Conservation (phyloP, 2,113 vertebrate genomes). For the Microcebus tavaratra region DNA sequence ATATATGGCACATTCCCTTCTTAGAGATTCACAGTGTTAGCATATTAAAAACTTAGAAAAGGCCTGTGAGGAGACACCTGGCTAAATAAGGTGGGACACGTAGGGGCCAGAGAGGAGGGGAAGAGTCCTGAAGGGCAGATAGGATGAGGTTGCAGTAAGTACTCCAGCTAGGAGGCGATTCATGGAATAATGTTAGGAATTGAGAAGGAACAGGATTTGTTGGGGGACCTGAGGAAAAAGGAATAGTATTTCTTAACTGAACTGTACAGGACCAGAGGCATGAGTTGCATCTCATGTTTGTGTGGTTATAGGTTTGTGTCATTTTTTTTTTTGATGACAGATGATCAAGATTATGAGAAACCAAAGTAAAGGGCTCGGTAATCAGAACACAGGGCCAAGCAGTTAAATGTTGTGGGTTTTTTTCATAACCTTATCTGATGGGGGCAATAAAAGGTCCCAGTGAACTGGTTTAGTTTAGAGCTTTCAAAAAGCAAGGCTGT, state of each 20-base stretch:
- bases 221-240: neutral
- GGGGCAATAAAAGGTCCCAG: neutral
- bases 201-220: neutral
- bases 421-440: neutral
- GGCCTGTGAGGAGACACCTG: neutral
- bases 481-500: neutral
- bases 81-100: neutral
- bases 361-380: neutral
- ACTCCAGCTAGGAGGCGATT: neutral
- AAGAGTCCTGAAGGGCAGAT: neutral
- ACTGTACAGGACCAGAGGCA: neutral
- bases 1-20: neutral
- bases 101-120: neutral
- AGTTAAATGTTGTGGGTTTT: neutral
- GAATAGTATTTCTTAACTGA: neutral
- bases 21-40: neutral
- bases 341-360: neutral
- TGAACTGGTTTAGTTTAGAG: neutral
- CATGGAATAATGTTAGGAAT: neutral
- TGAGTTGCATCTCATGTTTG: neutral
- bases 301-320: neutral
- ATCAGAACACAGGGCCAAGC: neutral
- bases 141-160: neutral
- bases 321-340: neutral
- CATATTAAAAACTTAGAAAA: neutral